Base-by-base conservation (phyloP, 2,113 vertebrate genomes). In the Podarcis raffonei region DNA sequence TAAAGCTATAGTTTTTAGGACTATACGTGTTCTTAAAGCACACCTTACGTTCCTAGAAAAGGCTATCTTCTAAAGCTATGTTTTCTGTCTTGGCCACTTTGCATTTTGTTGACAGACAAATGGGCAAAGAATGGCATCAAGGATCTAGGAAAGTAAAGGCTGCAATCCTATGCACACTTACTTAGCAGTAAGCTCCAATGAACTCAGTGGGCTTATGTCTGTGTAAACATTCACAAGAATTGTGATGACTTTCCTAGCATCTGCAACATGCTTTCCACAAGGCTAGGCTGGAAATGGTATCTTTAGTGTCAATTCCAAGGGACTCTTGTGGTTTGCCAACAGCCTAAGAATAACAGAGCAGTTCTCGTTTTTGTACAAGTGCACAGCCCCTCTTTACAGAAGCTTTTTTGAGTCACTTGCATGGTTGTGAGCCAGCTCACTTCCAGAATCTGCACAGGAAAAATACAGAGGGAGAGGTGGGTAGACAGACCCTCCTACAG, bases 401-500 rank as follows among this genome's bases (percentile, higher is more conserved):
- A 27, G 22, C 53, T 23, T 71, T 77, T 37, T 5, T 32, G 12
- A 53, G n/a, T 37, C 66, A 81, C 72, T 0, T 0, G 30, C 59
- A 87, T 78, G 71, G 74, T 53, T 69, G 85, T 0, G 0, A 91
- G 90, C 92, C 82, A 0, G 74, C 91, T 93, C 2, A 1, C 90
- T 0, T 8, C 0, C 80, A 39, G 37, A 15, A 25, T 69, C 69
- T 23, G 9, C 0, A 0, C 53, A 81, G 30, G 18, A 39, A 59
- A 69, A 23, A 74, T 66, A 78, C 80, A 53, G 48, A 53, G 25
- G 27, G 4, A 48, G 74, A 82, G 74, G 37, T 65, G 35, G 76
- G 53, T 23, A 25, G 1, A 6, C 37, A 71, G 25, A n/a, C 25
- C 25, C 20, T 69, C 37, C 68, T n/a, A 37, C 15, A 78, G 27